A percentile compares a stretch with the other conserved stretches of the same genome.
Conservation (phyloP, 2,888 invertebrate species). For the Drosophila merina region DNA sequence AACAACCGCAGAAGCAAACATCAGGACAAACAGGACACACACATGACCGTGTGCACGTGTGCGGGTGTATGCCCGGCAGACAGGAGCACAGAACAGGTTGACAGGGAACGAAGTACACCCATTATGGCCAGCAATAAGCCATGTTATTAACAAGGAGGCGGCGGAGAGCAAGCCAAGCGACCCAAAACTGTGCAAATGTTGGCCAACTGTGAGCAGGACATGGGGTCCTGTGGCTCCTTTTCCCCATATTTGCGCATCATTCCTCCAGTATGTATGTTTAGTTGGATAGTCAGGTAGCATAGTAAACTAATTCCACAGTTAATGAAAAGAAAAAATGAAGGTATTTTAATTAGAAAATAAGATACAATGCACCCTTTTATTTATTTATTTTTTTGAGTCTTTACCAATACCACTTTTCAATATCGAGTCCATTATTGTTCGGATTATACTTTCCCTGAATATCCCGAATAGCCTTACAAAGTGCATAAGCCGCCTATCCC, state of each 20-base stretch:
- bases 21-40: conserved; percentile 13
- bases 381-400: background rate
- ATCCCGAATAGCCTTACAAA: conserved; percentile 2
- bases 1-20: conserved; percentile 70
- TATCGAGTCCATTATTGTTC: background rate
- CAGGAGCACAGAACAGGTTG: conserved; percentile 36
- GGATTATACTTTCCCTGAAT: background rate
- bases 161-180: conserved; percentile 46
- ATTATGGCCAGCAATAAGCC: conserved; percentile 75
- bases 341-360: background rate
- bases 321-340: conserved; percentile 32
- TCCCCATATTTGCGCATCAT: conserved; percentile 26
- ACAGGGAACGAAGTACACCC: conserved; percentile 52
- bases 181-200: conserved; percentile 72
- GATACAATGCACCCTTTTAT: background rate
- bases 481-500: conserved; percentile 7
- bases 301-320: conserved; percentile 70
- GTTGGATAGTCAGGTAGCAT: conserved; percentile 40
- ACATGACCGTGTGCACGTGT: conserved; percentile 11
- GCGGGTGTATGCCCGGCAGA: conserved; percentile 4
- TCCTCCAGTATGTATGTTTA: conserved; percentile 20
- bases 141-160: conserved; percentile 67
- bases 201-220: conserved; percentile 49
- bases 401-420: background rate
- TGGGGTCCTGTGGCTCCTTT: conserved; percentile 17